Conservation (phyloP, 2,888 invertebrate species). For the Coenonympha arcania region DNA sequence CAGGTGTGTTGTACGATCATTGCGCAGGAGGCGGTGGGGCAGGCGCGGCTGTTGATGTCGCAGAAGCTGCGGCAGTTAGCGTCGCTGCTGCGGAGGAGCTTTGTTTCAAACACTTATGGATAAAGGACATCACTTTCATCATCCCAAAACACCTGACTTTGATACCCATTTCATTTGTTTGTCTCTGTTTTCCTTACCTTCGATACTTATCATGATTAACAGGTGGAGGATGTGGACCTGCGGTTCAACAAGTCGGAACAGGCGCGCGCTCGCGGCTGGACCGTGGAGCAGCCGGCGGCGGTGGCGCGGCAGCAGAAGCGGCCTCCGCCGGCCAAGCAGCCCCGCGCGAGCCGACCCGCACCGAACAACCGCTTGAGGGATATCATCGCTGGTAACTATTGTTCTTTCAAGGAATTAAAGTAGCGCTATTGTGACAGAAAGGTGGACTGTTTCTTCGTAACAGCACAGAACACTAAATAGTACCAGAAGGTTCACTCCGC, state of each 20-base stretch:
- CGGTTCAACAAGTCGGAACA: slow-evolving; percentile 72
- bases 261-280: slow-evolving; percentile 66
- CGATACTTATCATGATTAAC: too few relatives aligned
- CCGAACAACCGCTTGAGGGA: slow-evolving; percentile 47
- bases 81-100: slow-evolving; percentile 79
- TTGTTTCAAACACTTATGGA: too few relatives aligned
- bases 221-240: slow-evolving; percentile 78
- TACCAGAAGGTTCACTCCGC: too few relatives aligned
- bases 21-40: slow-evolving; percentile 77
- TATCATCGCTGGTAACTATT: slow-evolving; percentile 55
- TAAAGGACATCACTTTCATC: too few relatives aligned
- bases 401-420: too few relatives aligned
- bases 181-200: too few relatives aligned
- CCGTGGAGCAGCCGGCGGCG: slow-evolving; percentile 51
- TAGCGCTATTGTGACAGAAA: too few relatives aligned
- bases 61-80: slow-evolving; percentile 87
- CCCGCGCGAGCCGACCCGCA: slow-evolving; percentile 16
- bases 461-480: too few relatives aligned
- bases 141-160: too few relatives aligned
- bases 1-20: too few relatives aligned
- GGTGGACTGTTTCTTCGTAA: too few relatives aligned
- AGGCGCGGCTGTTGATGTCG: slow-evolving; percentile 81
- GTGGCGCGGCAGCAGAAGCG: slow-evolving; percentile 29
- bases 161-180: too few relatives aligned
- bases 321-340: slow-evolving; percentile 25